These are phyloP conservation scores for Burhinus bistriatus DNA, from an alignment of 2,113 vertebrate species.

Conservation along the genomic window DNA sequence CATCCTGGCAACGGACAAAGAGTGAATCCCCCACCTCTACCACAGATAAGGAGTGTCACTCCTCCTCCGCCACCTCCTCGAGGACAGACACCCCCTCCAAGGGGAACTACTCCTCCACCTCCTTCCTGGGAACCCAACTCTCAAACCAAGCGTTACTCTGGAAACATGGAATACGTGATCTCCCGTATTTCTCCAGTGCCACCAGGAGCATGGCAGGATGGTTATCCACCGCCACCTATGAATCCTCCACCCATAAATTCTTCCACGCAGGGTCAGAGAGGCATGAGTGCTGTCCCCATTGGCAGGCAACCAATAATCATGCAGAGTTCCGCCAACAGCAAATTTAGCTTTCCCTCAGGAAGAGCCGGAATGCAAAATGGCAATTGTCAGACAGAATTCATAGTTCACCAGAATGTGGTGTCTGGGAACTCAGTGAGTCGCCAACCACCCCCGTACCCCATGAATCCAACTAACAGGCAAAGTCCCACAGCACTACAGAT, in stretches of 20 bases:
- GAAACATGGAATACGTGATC: conserved; percentile 91
- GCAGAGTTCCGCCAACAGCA: conserved; percentile 86
- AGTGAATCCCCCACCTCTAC: conserved; percentile 85
- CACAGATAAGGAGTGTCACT: conserved; percentile 91
- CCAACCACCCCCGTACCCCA: conserved; percentile 90
- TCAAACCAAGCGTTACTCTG: conserved; percentile 91
- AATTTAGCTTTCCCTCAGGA: conserved; percentile 85
- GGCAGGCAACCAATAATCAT: conserved; percentile 95
- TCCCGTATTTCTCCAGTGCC: conserved; percentile 93
- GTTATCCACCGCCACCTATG: conserved; percentile 78
- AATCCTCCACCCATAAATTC: conserved; percentile 71
- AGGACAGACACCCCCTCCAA: conserved; percentile 79
- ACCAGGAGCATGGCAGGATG: conserved; percentile 87
- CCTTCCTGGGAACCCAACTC: conserved; percentile 89
- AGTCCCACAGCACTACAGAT: conserved; percentile 87
- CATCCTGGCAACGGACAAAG: conserved; percentile 84
- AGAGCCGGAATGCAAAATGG: conserved; percentile 87
- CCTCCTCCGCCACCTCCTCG: conserved; percentile 87
- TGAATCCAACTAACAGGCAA: conserved; percentile 84
- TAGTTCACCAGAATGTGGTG: conserved; percentile 79
- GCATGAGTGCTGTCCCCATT: conserved; percentile 85
- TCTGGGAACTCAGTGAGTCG: conserved; percentile 75
- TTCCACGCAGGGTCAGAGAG: conserved; percentile 83
- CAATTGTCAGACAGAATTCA: conserved; percentile 84
- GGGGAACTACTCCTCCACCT: conserved; percentile 82